These are phyloP conservation scores for Iguana delicatissima DNA, from an alignment of 2,797 vertebrate genomes.

Conservation along the genomic window DNA sequence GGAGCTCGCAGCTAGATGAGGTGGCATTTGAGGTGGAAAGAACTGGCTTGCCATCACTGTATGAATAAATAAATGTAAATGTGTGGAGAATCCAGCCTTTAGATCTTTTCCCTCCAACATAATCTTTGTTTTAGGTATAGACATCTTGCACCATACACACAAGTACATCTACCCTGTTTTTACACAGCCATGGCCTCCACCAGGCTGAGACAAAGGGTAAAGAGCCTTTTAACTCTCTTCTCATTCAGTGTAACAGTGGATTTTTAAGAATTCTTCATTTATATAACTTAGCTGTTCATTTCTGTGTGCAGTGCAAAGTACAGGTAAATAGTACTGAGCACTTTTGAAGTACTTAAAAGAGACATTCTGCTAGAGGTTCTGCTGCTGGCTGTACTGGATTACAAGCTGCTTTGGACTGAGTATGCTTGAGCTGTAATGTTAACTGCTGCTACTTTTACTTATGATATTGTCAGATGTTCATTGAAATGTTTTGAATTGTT, in stretches of 20 bases:
- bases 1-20: not conserved
- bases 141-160: not conserved
- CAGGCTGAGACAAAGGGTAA: not conserved
- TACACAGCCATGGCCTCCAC: not conserved
- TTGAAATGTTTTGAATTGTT: not conserved
- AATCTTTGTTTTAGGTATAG: not conserved
- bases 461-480: not conserved
- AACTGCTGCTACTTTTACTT: not conserved
- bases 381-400: not conserved
- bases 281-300: not conserved
- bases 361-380: not conserved
- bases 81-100: not conserved
- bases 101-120: not conserved
- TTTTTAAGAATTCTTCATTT: too few species aligned
- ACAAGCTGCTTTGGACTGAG: not conserved
- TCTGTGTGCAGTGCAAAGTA: not conserved
- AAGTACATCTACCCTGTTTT: not conserved
- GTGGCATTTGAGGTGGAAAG: too few species aligned
- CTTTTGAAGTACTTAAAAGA: not conserved
- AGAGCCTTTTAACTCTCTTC: not conserved
- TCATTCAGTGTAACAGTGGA: not conserved
- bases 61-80: not conserved
- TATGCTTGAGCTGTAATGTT: not conserved
- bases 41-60: not conserved
- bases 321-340: not conserved